Evolutionary conservation across 2,113 vertebrate genomes (phyloP).

Genomic region (Oreochromis tanganicae): DNA sequence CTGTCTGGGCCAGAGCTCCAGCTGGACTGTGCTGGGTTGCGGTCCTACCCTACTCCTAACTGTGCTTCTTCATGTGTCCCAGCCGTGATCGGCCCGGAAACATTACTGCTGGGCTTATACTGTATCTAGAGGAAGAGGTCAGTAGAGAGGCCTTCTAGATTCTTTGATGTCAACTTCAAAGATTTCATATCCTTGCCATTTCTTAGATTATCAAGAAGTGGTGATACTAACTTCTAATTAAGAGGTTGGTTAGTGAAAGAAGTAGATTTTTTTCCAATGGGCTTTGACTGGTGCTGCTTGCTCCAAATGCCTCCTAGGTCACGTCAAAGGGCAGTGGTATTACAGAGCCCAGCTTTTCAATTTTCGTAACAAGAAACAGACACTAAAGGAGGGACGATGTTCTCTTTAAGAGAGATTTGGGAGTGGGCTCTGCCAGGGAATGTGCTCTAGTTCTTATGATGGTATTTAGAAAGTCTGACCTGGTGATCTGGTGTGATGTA

Average conservation of each 20-base stretch:
- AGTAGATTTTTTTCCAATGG: neutral
- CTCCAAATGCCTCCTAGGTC: constrained; percentile 35
- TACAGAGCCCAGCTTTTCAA: constrained; percentile 54
- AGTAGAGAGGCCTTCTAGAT: neutral
- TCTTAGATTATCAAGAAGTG: neutral
- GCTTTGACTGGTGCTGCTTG: neutral
- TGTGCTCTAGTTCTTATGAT: neutral
- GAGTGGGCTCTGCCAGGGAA: neutral
- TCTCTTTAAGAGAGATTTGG: neutral
- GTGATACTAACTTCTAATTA: neutral
- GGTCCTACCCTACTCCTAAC: neutral
- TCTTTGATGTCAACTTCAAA: neutral
- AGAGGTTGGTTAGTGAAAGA: neutral
- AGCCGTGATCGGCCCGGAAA: neutral
- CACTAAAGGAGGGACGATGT: neutral
- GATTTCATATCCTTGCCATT: neutral
- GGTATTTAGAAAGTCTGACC: neutral
- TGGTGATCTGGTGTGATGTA: neutral
- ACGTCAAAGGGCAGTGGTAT: constrained; percentile 41
- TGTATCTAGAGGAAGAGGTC: neutral
- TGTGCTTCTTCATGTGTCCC: neutral
- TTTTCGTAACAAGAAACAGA: constrained; percentile 65
- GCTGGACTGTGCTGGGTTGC: neutral
- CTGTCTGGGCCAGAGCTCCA: constrained; percentile 6
- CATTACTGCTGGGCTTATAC: neutral